A percentile compares a stretch with the other conserved stretches of the same genome.
Evolutionary conservation across 2,888 invertebrate genomes (phyloP).

Genomic region (Epinotia ramella): DNA sequence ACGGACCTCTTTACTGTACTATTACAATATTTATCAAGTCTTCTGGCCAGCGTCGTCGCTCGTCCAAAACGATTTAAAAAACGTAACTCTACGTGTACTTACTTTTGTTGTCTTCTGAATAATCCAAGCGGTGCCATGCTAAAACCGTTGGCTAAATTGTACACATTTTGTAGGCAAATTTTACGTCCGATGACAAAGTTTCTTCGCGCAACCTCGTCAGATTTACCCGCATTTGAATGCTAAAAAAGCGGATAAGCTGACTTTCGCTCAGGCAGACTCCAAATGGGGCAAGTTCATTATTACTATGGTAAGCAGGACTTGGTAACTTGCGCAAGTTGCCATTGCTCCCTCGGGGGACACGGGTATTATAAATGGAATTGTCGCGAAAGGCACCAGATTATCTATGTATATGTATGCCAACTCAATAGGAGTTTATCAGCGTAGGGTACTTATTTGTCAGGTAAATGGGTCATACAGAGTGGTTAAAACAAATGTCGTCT

Average conservation of each 20-base stretch:
- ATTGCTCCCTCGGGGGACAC: slow-evolving; percentile 29
- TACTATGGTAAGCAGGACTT: slow-evolving; percentile 58
- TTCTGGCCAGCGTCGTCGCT: background rate
- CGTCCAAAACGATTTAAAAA: background rate
- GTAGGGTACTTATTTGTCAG: background rate
- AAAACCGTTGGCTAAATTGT: background rate
- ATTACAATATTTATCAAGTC: slow-evolving; percentile 21
- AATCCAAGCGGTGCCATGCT: background rate
- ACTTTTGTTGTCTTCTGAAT: background rate
- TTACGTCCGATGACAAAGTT: slow-evolving; percentile 16
- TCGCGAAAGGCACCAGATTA: slow-evolving; percentile 15
- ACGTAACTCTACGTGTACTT: background rate
- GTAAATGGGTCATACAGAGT: background rate
- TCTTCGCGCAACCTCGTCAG: slow-evolving; percentile 8
- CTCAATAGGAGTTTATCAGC: background rate
- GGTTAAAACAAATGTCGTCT: too few species aligned
- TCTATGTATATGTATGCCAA: background rate
- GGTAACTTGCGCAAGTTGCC: slow-evolving; percentile 24
- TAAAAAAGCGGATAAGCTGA: slow-evolving; percentile 38
- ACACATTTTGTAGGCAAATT: slow-evolving; percentile 22
- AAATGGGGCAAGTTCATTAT: slow-evolving; percentile 55
- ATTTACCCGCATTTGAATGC: slow-evolving; percentile 40
- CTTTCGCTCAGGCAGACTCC: slow-evolving; percentile 51
- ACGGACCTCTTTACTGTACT: slow-evolving; percentile 5
- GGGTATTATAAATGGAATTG: slow-evolving; percentile 29